Conservation (phyloP, 2,888 invertebrate genomes). For the Patella depressa region DNA sequence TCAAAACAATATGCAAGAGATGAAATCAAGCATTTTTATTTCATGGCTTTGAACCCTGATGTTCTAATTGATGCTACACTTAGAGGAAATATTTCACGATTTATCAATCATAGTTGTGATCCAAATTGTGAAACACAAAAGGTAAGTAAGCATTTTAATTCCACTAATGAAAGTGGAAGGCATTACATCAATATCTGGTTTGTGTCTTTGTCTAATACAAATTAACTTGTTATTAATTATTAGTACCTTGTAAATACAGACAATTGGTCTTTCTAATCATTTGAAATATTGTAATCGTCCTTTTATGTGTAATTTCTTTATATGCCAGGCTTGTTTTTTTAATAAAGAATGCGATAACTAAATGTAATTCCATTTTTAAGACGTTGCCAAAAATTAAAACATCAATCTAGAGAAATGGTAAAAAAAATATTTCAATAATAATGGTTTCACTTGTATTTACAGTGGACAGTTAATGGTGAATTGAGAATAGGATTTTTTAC, state of each 20-base stretch:
- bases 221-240: too few species aligned
- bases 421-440: constrained; percentile 16
- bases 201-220: too few species aligned
- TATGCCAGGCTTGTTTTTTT: too few species aligned
- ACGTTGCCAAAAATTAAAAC: too few species aligned
- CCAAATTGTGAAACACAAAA: constrained; percentile 99
- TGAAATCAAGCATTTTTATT: constrained; percentile 94
- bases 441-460: constrained; percentile 33
- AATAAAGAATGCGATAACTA: too few species aligned
- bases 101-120: constrained; percentile 99
- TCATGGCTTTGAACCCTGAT: constrained; percentile 95
- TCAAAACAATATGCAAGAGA: constrained; percentile 90
- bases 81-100: constrained; percentile 95
- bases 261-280: too few species aligned
- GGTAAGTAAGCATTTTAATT: constrained; percentile 63
- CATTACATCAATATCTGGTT: too few species aligned
- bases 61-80: constrained; percentile 95
- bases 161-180: too few species aligned
- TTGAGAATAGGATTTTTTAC: constrained; percentile 97
- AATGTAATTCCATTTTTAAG: too few species aligned
- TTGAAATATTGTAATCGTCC: not conserved
- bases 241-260: too few species aligned
- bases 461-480: constrained; percentile 78
- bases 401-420: not conserved
- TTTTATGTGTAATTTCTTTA: not conserved